Evolutionary conservation across 2,797 vertebrate genomes (phyloP), one percentile per base, ranked within the genome.

Genomic region (Pseudochirops corinnae): DNA sequence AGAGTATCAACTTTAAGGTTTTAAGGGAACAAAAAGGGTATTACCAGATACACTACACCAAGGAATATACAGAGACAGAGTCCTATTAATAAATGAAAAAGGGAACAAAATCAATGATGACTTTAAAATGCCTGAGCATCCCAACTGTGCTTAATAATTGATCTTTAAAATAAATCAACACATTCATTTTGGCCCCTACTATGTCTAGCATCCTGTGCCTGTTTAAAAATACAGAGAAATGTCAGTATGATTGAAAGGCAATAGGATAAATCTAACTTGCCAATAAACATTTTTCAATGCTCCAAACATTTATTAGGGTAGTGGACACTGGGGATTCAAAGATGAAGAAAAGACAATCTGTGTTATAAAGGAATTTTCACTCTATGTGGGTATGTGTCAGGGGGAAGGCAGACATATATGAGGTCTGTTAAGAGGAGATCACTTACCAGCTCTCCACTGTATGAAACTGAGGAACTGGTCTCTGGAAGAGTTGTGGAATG

Each of bases 71-170:
- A 87, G 74, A 87, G 24, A 87, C 39, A 87, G 39, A 82, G 21
- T 87, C 74, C 39, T 46, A 87, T 87, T 46, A 87, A 87, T 87
- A 87, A 87, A 50, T 87, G 74, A 87, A 87, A 50, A 87, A 12
- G 18, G 90, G 29, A 91, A 55, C 50, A 53, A 91, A 53, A 91
- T 91, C 90, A 91, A 55, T 91, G 50, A 91, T 91, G 55, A 91
- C 29, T 55, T 91, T 91, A 91, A 91, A 91, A 55, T 91, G 50
- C 28, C 55, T 55, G 28, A 6, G 90, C 29, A 91, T 91, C 29
- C 16, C 50, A 33, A 33, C 31, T 91, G 90, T 91, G 55, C 55
- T 91, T 91, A 53, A 91, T 91, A 91, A 91, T 91, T 91, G 50
- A 55, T 91, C 90, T 91, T 55, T 55, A 91, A 91, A 91, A 33